Conservation (phyloP, 2,888 invertebrate species). For the Ornithoptera priamus region DNA sequence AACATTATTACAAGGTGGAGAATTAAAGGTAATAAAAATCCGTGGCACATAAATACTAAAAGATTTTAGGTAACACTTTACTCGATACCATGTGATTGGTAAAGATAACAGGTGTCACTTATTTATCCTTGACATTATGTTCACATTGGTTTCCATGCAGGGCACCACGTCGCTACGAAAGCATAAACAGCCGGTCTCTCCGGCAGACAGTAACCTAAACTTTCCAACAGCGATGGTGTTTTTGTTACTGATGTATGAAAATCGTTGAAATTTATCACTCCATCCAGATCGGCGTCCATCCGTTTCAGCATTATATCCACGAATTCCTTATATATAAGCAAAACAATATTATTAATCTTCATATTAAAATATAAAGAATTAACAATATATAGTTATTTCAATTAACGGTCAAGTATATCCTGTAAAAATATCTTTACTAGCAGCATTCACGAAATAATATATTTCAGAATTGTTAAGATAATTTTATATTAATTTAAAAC, state of each 20-base stretch:
- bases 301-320: conserved; percentile 86
- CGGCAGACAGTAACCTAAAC: conserved; percentile 87
- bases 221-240: conserved; percentile 84
- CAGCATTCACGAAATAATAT: too few species aligned
- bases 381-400: not conserved
- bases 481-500: too few species aligned
- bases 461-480: too few species aligned
- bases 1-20: too few species aligned
- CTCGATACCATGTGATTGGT: too few species aligned
- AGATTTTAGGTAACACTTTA: too few species aligned
- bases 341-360: not conserved
- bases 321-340: conserved; percentile 79
- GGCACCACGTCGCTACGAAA: conserved; percentile 71
- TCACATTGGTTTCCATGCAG: conserved; percentile 66
- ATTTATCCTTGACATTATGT: not conserved
- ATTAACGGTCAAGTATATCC: too few species aligned
- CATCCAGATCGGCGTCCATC: conserved; percentile 88
- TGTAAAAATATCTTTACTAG: too few species aligned
- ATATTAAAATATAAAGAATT: not conserved
- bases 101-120: not conserved
- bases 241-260: conserved; percentile 81
- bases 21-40: too few species aligned
- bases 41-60: too few species aligned
- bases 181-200: conserved; percentile 72
- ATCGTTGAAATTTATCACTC: conserved; percentile 84